Evolutionary conservation across 2,113 vertebrate genomes (phyloP).

Genomic region (Corythornis madagascariensis): DNA sequence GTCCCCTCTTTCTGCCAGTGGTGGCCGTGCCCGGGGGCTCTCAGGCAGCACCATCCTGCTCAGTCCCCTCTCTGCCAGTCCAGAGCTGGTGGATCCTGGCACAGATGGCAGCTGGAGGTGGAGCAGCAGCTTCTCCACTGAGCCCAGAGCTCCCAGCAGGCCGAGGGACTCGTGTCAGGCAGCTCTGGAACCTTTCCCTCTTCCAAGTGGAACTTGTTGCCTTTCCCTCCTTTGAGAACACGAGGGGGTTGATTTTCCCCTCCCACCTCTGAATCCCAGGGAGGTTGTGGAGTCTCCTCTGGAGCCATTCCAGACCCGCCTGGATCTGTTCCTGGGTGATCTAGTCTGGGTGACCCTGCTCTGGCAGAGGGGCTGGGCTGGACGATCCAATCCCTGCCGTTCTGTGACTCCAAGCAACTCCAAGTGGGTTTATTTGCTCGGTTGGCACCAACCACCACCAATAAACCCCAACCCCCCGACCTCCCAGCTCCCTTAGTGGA

Average conservation of each 20-base stretch:
- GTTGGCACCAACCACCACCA: no score
- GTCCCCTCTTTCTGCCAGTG: neutral
- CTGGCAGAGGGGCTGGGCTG: no score
- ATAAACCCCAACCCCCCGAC: no score
- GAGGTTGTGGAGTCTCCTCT: neutral
- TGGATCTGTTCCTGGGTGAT: no score
- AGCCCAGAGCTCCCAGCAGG: fast-evolving
- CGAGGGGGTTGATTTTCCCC: neutral
- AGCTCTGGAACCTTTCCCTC: neutral
- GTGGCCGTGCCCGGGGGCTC: neutral
- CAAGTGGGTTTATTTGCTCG: no score
- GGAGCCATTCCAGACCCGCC: no score
- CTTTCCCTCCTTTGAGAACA: neutral
- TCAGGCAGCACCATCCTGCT: neutral
- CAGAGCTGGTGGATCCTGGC: neutral
- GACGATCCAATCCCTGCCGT: no score
- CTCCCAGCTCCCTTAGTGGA: no score
- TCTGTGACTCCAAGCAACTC: no score
- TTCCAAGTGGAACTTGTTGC: fast-evolving
- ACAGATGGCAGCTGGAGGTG: fast-evolving
- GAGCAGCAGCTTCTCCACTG: fast-evolving
- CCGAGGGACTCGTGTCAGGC: fast-evolving
- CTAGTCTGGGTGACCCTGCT: no score
- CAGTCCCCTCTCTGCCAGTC: neutral
- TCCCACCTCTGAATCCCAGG: neutral